phyloP scores from a whole-genome alignment of 2,113 vertebrate genomes.

The Cinclus mexicanus region DNA sequence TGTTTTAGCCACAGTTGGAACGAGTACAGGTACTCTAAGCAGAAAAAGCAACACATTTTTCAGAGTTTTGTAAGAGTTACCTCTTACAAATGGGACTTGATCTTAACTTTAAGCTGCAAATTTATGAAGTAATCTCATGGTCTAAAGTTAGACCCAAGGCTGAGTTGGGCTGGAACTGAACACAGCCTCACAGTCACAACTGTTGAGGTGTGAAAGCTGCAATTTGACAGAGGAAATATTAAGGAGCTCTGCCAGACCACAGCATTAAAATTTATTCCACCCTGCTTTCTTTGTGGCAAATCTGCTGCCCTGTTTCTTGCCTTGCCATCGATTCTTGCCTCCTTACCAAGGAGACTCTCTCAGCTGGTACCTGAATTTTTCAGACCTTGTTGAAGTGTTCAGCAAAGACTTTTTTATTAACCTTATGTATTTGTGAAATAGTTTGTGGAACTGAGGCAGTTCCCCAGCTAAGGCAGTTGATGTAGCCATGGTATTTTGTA shows the following conservation, averaged over 20 bases:
- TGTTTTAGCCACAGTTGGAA: not conserved
- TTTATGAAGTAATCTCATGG: not conserved
- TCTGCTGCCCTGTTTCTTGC: not conserved
- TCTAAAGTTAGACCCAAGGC: not conserved
- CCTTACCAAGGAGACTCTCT: not conserved
- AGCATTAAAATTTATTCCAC: not conserved
- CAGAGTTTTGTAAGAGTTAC: not conserved
- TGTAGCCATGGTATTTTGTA: fast-evolving
- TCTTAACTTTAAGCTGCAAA: not conserved
- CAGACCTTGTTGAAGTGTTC: not conserved
- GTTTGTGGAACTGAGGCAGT: not conserved
- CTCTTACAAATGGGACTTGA: not conserved
- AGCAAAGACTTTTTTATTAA: not conserved
- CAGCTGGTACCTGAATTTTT: not conserved
- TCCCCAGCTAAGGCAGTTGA: not conserved
- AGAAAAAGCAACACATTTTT: not conserved
- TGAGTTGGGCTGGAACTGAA: not conserved
- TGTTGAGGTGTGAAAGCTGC: not conserved
- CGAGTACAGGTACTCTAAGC: not conserved
- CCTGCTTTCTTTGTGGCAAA: not conserved
- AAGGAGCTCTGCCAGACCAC: not conserved
- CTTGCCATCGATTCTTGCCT: not conserved
- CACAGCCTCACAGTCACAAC: not conserved
- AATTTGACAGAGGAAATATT: not conserved
- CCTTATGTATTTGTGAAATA: fast-evolving